Evolutionary conservation across 2,113 vertebrate genomes (phyloP).

Genomic region (Danio rerio): DNA sequence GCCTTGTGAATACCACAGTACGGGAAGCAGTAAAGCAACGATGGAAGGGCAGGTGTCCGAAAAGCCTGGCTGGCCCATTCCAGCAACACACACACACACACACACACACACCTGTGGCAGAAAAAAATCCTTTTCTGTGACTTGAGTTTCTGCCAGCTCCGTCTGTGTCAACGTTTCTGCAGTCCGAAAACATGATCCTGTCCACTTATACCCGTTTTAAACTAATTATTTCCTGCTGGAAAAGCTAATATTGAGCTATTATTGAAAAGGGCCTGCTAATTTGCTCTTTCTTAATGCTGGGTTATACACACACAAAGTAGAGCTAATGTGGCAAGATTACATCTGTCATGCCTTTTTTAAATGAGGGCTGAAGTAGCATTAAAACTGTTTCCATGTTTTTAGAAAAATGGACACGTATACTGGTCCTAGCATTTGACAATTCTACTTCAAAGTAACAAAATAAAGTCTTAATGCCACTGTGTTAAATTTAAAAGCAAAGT

Average conservation of each 20-base stretch:
- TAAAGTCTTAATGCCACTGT: neutral
- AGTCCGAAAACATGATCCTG: constrained; percentile 58
- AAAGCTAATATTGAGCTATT: constrained; percentile 57
- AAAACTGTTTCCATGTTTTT: constrained; percentile 8
- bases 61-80: constrained; percentile 73
- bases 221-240: constrained; percentile 53
- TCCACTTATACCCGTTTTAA: constrained; percentile 53
- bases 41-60: constrained; percentile 61
- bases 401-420: neutral
- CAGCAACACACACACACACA: constrained; percentile 60
- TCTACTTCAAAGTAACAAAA: neutral
- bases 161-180: constrained; percentile 48
- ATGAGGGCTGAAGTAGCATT: neutral
- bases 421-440: neutral
- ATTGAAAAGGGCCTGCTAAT: constrained; percentile 39
- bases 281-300: neutral
- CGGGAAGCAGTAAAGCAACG: constrained; percentile 40
- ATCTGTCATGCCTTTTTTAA: neutral
- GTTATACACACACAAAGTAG: constrained; percentile 55
- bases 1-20: constrained; percentile 28
- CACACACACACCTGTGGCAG: constrained; percentile 47
- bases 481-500: neutral
- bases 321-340: neutral
- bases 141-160: constrained; percentile 41
- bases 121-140: constrained; percentile 29